phyloP scores from a whole-genome alignment of 2,113 vertebrate species.

The Zapus hudsonius region DNA sequence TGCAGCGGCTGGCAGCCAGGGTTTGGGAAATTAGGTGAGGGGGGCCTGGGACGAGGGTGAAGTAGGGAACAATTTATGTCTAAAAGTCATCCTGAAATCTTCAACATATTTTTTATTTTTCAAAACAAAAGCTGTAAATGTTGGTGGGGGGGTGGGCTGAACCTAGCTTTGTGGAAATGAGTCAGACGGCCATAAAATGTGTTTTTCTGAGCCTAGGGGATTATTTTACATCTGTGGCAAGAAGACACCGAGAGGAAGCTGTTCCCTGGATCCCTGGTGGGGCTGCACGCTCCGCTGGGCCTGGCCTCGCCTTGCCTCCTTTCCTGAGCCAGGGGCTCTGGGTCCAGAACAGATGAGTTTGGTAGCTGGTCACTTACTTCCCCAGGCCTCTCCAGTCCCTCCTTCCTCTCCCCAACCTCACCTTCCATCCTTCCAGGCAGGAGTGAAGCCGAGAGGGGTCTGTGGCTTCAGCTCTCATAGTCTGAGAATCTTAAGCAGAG shows the following conservation, averaged over 20 bases:
- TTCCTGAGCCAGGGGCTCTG: neutral
- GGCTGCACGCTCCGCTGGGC: neutral
- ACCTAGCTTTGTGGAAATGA: constrained; percentile 79
- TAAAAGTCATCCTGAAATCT: constrained; percentile 80
- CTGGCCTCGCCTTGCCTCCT: neutral
- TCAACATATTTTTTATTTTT: constrained; percentile 77
- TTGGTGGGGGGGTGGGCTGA: neutral
- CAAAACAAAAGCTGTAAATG: constrained; percentile 78
- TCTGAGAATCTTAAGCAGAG: neutral
- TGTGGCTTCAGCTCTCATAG: neutral
- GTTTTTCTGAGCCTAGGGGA: constrained; percentile 79
- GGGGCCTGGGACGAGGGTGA: constrained; percentile 65
- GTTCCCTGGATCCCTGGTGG: neutral
- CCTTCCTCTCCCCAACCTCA: neutral
- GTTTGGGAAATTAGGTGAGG: constrained; percentile 73
- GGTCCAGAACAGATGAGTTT: neutral
- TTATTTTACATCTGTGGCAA: constrained; percentile 79
- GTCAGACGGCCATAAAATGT: constrained; percentile 77
- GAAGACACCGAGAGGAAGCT: constrained; percentile 62
- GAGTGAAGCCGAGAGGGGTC: neutral
- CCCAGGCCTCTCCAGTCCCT: fast-evolving
- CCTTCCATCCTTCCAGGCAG: neutral
- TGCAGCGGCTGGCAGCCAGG: neutral
- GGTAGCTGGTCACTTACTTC: neutral
- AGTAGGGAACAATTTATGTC: constrained; percentile 68